phyloP scores from a whole-genome alignment of 2,797 vertebrate species.

The Fringilla coelebs region DNA sequence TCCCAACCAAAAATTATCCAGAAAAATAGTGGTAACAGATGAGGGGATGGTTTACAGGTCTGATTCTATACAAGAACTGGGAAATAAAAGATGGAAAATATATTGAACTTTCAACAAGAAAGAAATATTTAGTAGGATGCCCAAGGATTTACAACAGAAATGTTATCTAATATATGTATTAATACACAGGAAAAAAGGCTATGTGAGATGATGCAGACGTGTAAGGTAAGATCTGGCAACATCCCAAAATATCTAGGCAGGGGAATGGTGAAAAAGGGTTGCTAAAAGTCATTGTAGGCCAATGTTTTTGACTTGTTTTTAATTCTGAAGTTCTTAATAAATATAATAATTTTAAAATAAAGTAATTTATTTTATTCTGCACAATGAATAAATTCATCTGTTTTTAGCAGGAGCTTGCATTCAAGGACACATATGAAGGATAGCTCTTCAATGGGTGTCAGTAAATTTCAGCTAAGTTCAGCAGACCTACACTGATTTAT shows the following conservation, averaged over 20 bases:
- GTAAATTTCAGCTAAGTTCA: background rate
- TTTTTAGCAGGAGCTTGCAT: background rate
- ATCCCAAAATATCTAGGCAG: background rate
- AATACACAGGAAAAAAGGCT: background rate
- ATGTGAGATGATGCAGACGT: background rate
- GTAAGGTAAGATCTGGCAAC: background rate
- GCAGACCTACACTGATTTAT: background rate
- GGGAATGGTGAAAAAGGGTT: background rate
- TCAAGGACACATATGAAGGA: background rate
- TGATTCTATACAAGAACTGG: background rate
- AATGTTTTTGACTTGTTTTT: background rate
- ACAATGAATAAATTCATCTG: background rate
- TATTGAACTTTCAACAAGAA: background rate
- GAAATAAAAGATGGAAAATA: background rate
- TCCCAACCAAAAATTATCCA: background rate
- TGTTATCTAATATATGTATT: background rate
- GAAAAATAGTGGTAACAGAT: background rate
- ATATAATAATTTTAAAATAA: background rate
- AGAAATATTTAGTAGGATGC: background rate
- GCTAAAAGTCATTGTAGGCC: background rate
- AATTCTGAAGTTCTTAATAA: conserved; percentile 9
- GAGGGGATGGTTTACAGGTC: background rate
- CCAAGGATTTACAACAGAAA: background rate
- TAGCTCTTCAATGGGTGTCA: background rate
- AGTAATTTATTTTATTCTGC: background rate